These are phyloP conservation scores for Crenichthys baileyi DNA, from an alignment of 2,797 vertebrate genomes.

Conservation along the genomic window DNA sequence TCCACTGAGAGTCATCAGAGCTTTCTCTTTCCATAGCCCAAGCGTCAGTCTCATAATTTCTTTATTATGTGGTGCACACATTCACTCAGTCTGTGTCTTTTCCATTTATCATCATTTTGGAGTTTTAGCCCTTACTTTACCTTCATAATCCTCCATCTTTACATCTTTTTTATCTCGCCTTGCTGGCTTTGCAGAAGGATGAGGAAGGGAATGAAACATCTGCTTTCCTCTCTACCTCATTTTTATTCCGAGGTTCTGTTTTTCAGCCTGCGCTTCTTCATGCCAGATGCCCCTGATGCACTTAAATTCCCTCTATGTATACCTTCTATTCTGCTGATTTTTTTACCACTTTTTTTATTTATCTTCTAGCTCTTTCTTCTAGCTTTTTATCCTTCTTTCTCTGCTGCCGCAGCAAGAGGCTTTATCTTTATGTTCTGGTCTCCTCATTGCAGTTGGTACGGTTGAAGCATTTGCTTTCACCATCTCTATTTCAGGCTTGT, in stretches of 20 bases:
- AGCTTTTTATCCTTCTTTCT: slow-evolving; percentile 13
- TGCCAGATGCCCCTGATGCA: slow-evolving; percentile 33
- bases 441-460: slow-evolving; percentile 62
- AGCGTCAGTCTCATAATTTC: slow-evolving; percentile 1
- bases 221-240: slow-evolving; percentile 40
- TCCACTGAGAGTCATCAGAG: not conserved
- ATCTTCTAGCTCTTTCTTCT: slow-evolving; percentile 24
- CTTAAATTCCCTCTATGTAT: slow-evolving; percentile 13
- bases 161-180: slow-evolving; percentile 5
- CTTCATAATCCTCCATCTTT: slow-evolving; percentile 24
- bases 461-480: slow-evolving; percentile 31
- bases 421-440: slow-evolving; percentile 49
- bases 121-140: slow-evolving; percentile 14
- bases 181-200: slow-evolving; percentile 39
- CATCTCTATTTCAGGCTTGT: slow-evolving; percentile 37
- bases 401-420: slow-evolving; percentile 20
- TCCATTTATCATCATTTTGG: slow-evolving; percentile 12
- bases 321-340: slow-evolving; percentile 3
- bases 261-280: slow-evolving; percentile 24
- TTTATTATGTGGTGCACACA: slow-evolving; percentile 1
- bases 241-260: slow-evolving; percentile 49
- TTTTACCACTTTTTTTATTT: slow-evolving; percentile 13
- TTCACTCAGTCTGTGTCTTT: slow-evolving; percentile 16
- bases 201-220: slow-evolving; percentile 52
- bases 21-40: not conserved